Conservation (phyloP, 1,140 invertebrate species). For the Araneus ventricosus region DNA sequence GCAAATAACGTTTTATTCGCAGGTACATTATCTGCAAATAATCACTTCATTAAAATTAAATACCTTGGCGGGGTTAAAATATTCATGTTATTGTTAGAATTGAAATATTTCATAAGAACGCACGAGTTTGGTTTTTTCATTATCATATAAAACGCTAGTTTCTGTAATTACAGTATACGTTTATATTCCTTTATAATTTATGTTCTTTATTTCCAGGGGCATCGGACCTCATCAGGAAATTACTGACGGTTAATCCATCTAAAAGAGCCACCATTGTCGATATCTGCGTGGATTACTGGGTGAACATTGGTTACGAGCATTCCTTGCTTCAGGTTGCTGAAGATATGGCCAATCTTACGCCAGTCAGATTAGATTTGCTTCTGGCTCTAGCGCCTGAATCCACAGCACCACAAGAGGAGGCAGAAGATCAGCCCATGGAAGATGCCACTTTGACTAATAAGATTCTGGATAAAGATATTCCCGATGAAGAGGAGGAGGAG, state of each 20-base stretch:
- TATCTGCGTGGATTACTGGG: conserved; percentile 95
- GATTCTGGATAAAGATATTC: neutral
- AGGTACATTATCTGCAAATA: too few relatives aligned
- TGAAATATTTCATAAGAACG: too few relatives aligned
- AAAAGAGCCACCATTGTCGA: conserved; percentile 95
- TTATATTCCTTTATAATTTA: neutral
- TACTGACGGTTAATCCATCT: conserved; percentile 94
- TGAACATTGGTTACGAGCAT: conserved; percentile 92
- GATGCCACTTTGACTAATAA: conserved; percentile 10
- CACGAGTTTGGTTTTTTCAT: too few relatives aligned
- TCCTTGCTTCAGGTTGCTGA: conserved; percentile 92
- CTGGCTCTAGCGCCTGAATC: conserved; percentile 80
- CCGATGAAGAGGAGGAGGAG: conserved; percentile 55
- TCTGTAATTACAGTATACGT: too few relatives aligned
- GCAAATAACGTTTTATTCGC: too few relatives aligned
- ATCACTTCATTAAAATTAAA: too few relatives aligned
- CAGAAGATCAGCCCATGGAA: neutral
- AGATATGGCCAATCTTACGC: conserved; percentile 92
- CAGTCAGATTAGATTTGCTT: conserved; percentile 92
- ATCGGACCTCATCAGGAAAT: conserved; percentile 94
- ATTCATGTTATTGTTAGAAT: too few relatives aligned
- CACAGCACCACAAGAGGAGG: conserved; percentile 33
- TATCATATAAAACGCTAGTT: too few relatives aligned
- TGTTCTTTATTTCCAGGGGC: conserved; percentile 85
- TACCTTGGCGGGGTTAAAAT: too few relatives aligned